Percentiles rank a stretch among this genome's conserved stretches.
Conservation (phyloP, 2,113 vertebrate genomes). For the Chrysemys picta region DNA sequence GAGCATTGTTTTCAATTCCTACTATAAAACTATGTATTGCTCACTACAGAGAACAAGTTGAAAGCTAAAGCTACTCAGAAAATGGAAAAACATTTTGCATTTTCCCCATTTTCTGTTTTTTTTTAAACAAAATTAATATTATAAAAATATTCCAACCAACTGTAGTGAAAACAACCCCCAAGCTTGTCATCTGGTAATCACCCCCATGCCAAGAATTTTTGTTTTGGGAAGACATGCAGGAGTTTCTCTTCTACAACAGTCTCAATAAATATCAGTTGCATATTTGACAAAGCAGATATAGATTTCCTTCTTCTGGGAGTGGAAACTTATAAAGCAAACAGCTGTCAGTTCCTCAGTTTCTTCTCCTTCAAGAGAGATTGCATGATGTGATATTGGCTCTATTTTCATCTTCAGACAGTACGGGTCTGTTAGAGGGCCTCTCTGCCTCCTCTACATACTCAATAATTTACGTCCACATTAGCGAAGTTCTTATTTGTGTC, state of each 20-base stretch:
- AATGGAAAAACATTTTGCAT: neutral
- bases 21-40: neutral
- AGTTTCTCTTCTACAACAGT: neutral
- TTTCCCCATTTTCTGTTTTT: neutral
- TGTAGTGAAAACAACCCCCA: neutral
- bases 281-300: neutral
- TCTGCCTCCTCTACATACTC: neutral
- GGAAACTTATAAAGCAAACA: neutral
- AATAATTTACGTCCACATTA: neutral
- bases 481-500: neutral
- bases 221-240: neutral
- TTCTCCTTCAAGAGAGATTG: neutral
- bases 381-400: neutral
- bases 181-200: neutral
- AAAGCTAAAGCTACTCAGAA: neutral
- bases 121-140: neutral
- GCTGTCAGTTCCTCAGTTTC: fast-evolving
- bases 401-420: neutral
- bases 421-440: neutral
- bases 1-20: neutral
- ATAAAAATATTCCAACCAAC: neutral
- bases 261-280: neutral
- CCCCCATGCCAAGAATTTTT: neutral
- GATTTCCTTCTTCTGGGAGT: neutral
- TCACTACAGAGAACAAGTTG: neutral